phyloP scores from a whole-genome alignment of 1,140 invertebrate species.

The Micrasema longulum region DNA sequence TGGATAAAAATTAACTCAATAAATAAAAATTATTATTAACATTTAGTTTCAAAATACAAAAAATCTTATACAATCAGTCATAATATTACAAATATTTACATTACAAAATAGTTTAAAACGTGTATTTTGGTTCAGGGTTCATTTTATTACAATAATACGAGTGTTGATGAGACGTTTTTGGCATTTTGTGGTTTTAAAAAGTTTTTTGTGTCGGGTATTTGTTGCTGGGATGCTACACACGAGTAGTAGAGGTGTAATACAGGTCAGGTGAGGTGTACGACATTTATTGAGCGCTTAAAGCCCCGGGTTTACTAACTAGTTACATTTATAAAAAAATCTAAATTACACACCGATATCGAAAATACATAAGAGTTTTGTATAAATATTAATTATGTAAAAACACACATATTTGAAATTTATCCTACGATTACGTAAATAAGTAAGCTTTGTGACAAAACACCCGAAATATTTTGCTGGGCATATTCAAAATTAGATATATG shows the following conservation, averaged over 20 bases:
- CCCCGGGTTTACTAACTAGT: slow-evolving; percentile 16
- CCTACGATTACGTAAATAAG: slow-evolving; percentile 31
- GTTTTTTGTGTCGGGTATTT: too few species aligned
- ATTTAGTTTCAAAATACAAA: slow-evolving; percentile 38
- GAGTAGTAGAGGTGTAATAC: neutral
- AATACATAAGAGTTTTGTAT: slow-evolving; percentile 52
- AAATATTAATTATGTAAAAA: slow-evolving; percentile 51
- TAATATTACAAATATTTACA: slow-evolving; percentile 50
- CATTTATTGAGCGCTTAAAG: slow-evolving; percentile 12
- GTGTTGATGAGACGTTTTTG: too few species aligned
- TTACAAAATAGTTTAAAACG: slow-evolving; percentile 45
- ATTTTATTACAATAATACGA: neutral
- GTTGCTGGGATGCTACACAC: too few species aligned
- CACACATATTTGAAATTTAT: slow-evolving; percentile 51
- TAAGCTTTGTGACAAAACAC: slow-evolving; percentile 23
- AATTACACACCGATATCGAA: slow-evolving; percentile 53
- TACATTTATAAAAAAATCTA: slow-evolving; percentile 51
- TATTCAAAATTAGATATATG: slow-evolving; percentile 3
- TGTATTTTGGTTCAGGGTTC: slow-evolving; percentile 38
- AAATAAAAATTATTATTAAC: slow-evolving; percentile 9
- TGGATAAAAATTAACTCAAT: slow-evolving; percentile 5
- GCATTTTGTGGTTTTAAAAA: too few species aligned
- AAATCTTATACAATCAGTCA: slow-evolving; percentile 53
- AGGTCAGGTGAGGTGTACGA: slow-evolving; percentile 4
- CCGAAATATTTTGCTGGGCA: slow-evolving; percentile 18